phyloP scores from a whole-genome alignment of 2,797 vertebrate genomes.

The Myripristis jacobus region DNA sequence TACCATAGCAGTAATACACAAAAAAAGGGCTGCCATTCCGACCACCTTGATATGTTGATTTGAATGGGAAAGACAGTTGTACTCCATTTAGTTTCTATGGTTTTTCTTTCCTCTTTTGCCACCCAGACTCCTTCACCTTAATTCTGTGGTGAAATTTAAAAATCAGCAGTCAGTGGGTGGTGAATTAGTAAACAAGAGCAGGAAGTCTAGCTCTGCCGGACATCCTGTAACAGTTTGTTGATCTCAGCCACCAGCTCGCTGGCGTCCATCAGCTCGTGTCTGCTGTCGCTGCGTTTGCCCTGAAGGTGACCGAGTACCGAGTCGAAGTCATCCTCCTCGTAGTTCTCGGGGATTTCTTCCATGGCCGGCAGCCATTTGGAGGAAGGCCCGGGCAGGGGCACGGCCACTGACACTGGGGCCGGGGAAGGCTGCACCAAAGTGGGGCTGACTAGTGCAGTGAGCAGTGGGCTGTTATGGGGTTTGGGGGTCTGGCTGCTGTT shows the following conservation, averaged over 20 bases:
- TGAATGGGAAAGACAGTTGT: too few relatives aligned
- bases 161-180: slow-evolving; percentile 22
- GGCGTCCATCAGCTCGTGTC: slow-evolving; percentile 98
- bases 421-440: slow-evolving; percentile 62
- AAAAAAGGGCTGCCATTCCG: too few relatives aligned
- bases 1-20: too few relatives aligned
- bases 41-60: too few relatives aligned
- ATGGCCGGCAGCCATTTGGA: slow-evolving; percentile 98
- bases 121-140: slow-evolving; percentile 59
- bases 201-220: slow-evolving; percentile 91
- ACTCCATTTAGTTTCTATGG: too few relatives aligned
- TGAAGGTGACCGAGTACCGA: slow-evolving; percentile 93
- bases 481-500: slow-evolving; percentile 63
- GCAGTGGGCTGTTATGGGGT: slow-evolving; percentile 60
- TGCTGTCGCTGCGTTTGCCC: slow-evolving; percentile 88
- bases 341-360: slow-evolving; percentile 99
- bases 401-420: slow-evolving; percentile 40
- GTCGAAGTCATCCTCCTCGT: slow-evolving; percentile 97
- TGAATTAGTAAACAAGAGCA: slow-evolving; percentile 48
- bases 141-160: slow-evolving; percentile 43
- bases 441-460: slow-evolving; percentile 69
- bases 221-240: slow-evolving; percentile 97
- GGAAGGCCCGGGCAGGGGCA: slow-evolving; percentile 71
- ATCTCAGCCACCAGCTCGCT: slow-evolving; percentile 98
- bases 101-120: too few relatives aligned